These are phyloP conservation scores for Manduca sexta DNA, from an alignment of 1,140 invertebrate species.

Conservation along the genomic window DNA sequence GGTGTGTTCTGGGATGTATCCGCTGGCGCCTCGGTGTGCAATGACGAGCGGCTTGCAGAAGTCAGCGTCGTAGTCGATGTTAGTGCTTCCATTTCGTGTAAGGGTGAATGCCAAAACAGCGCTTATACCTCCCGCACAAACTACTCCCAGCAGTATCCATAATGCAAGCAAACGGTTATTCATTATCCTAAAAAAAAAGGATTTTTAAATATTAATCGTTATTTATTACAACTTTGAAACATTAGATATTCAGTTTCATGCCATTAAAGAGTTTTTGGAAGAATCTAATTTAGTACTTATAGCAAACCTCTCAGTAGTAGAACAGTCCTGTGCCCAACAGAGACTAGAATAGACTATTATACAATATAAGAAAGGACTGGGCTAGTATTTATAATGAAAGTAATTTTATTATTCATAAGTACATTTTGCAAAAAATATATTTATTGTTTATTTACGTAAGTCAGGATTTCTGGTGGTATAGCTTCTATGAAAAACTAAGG, in stretches of 20 bases:
- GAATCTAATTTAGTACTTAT: too few species aligned
- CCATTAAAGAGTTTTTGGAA: not conserved
- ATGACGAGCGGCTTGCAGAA: conserved; percentile 45
- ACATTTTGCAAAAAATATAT: too few species aligned
- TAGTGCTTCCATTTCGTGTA: not conserved
- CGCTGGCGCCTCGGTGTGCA: conserved; percentile 59
- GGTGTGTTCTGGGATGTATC: conserved; percentile 60
- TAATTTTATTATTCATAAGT: too few species aligned
- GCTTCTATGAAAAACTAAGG: too few species aligned
- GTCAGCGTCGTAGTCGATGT: conserved; percentile 21
- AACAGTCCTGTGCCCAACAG: too few species aligned
- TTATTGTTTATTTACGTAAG: too few species aligned
- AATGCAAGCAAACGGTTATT: not conserved
- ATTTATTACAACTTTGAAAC: not conserved
- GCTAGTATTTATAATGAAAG: too few species aligned
- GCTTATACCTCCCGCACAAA: conserved; percentile 5
- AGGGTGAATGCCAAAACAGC: conserved; percentile 6
- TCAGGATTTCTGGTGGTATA: too few species aligned
- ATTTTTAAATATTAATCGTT: not conserved
- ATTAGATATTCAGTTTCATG: too few species aligned
- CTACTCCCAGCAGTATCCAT: not conserved
- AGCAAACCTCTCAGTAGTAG: too few species aligned
- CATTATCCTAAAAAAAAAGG: not conserved
- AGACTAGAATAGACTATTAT: too few species aligned
- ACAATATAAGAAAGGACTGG: too few species aligned